These are phyloP conservation scores for Nyctalus aviator DNA, from an alignment of 2,797 vertebrate species.

Conservation along the genomic window DNA sequence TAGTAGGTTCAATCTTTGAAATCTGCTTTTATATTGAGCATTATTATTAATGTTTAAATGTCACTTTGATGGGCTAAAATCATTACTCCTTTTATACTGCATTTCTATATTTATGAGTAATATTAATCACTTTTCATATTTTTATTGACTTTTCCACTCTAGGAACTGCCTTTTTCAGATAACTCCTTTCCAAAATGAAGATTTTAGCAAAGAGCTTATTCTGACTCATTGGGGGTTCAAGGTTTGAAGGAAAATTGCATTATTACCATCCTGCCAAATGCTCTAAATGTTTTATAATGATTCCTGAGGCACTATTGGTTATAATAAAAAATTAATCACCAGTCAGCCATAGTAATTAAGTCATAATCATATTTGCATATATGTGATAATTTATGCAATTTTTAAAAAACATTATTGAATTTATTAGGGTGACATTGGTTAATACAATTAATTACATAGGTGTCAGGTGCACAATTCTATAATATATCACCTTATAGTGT, in stretches of 20 bases:
- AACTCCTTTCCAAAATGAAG: neutral
- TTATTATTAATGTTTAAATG: constrained; percentile 64
- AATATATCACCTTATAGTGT: neutral
- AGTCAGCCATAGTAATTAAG: constrained; percentile 88
- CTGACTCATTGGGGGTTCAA: constrained; percentile 57
- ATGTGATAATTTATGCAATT: constrained; percentile 85
- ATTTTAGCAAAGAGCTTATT: constrained; percentile 61
- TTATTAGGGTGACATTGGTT: neutral
- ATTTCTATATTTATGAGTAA: constrained; percentile 71
- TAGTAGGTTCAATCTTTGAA: constrained; percentile 33
- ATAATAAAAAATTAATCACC: constrained; percentile 88
- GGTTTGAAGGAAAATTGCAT: constrained; percentile 78
- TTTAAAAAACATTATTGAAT: neutral
- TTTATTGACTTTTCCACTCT: neutral
- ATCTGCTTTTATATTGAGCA: neutral
- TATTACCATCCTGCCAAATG: constrained; percentile 84
- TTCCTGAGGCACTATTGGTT: constrained; percentile 84
- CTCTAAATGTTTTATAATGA: constrained; percentile 83
- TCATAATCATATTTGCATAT: constrained; percentile 85
- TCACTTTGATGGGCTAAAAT: constrained; percentile 53
- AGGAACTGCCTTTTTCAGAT: constrained; percentile 34
- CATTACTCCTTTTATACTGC: constrained; percentile 12
- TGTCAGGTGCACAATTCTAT: neutral
- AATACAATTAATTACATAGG: neutral
- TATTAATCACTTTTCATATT: constrained; percentile 66